Percentiles rank a stretch among this genome's conserved stretches.
phyloP scores from a whole-genome alignment of 2,113 vertebrate genomes.

The Paratilapia polleni region DNA sequence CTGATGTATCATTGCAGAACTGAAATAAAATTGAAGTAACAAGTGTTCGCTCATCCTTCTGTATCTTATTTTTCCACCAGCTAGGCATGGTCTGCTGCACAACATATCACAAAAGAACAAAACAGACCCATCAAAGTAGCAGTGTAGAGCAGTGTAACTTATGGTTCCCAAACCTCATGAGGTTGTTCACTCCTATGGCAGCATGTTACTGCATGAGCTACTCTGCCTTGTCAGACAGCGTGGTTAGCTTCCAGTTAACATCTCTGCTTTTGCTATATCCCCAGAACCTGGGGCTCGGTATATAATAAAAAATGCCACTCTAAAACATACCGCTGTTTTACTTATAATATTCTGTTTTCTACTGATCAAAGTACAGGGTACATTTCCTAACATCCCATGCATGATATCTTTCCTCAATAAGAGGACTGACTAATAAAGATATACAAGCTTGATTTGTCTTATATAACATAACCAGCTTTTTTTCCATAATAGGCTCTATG shows the following conservation, averaged over 20 bases:
- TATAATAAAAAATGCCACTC: neutral
- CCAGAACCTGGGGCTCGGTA: neutral
- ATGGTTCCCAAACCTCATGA: neutral
- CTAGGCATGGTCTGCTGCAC: neutral
- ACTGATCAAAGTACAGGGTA: neutral
- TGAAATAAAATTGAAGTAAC: neutral
- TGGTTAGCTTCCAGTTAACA: neutral
- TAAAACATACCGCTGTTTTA: neutral
- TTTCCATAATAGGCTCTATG: neutral
- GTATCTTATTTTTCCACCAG: neutral
- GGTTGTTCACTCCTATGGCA: constrained; percentile 12
- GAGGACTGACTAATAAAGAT: neutral
- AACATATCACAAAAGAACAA: neutral
- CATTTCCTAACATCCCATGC: neutral
- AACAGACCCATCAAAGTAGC: neutral
- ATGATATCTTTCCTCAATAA: neutral
- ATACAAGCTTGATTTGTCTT: neutral
- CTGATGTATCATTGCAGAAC: neutral
- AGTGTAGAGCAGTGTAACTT: neutral
- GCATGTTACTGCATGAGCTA: constrained; percentile 2
- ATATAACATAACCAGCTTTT: neutral
- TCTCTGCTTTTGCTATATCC: neutral
- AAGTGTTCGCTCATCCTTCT: neutral
- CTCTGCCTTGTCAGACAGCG: constrained; percentile 5
- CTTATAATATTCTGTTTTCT: neutral